These are phyloP conservation scores for Siniperca undulata DNA, from an alignment of 2,797 vertebrate genomes.

Conservation along the genomic window DNA sequence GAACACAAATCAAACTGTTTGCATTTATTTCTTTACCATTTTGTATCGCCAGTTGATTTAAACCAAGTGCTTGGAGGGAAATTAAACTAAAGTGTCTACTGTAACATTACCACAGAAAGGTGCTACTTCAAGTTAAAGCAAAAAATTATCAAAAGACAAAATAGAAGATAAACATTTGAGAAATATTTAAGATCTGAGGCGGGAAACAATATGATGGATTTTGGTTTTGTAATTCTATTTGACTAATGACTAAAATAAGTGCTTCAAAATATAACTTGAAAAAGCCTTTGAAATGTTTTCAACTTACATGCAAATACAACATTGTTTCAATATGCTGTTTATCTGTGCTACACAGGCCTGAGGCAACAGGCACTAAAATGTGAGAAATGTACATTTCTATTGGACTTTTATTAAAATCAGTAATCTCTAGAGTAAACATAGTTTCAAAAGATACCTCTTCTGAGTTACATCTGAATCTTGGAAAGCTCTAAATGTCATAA, in stretches of 20 bases:
- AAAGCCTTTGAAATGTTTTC: background rate
- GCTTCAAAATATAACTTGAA: background rate
- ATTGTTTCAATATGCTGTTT: background rate
- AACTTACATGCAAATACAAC: constrained; percentile 20
- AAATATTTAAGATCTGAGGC: too few relatives aligned
- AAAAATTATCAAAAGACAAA: too few relatives aligned
- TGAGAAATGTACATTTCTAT: background rate
- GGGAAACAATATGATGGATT: background rate
- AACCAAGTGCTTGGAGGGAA: background rate
- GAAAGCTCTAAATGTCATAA: background rate
- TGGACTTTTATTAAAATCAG: background rate
- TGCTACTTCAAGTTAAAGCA: background rate
- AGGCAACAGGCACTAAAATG: constrained; percentile 5
- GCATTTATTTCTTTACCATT: background rate
- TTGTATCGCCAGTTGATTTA: background rate
- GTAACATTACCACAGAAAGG: background rate
- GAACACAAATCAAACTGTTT: constrained; percentile 3
- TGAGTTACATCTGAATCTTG: constrained; percentile 11
- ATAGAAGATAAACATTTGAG: too few relatives aligned
- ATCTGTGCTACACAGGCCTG: background rate
- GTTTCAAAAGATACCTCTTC: background rate
- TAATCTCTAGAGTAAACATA: background rate
- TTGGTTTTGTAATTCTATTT: background rate
- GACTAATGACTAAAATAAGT: background rate
- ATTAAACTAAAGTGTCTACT: background rate